phyloP scores from a whole-genome alignment of 92 coral and sea anemone species.

The Scolanthus callimorphus region DNA sequence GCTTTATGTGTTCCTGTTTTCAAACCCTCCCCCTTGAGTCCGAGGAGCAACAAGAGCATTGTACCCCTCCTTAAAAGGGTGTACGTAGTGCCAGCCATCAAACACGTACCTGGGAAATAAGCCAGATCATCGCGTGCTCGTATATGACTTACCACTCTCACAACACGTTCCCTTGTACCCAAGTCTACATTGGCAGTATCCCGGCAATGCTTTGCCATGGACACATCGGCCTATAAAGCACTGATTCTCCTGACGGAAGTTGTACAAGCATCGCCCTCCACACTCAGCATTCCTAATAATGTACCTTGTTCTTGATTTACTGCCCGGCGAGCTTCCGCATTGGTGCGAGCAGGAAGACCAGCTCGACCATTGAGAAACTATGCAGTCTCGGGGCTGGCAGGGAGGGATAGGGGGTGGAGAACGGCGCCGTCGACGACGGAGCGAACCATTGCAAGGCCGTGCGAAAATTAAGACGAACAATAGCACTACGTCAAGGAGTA shows the following conservation, averaged over 20 bases:
- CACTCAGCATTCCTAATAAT: constrained; percentile 28
- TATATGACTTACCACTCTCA: constrained; percentile 43
- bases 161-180: constrained; percentile 50
- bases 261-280: constrained; percentile 44
- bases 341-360: constrained; percentile 45
- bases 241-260: constrained; percentile 26
- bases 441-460: too few species aligned
- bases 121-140: too few species aligned
- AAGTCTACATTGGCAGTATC: constrained; percentile 36
- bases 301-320: constrained; percentile 41
- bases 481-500: too few species aligned
- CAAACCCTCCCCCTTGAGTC: too few species aligned
- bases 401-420: constrained; percentile 51
- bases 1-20: too few species aligned
- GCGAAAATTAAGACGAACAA: too few species aligned
- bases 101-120: not conserved
- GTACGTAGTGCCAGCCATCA: too few species aligned
- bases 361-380: constrained; percentile 50
- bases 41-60: too few species aligned
- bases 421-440: constrained; percentile 53
- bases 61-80: too few species aligned
- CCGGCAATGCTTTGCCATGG: constrained; percentile 67
- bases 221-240: constrained; percentile 72
- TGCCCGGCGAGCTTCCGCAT: constrained; percentile 62
- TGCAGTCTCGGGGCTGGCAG: constrained; percentile 39